Evolutionary conservation across 2,888 invertebrate species (phyloP).

Genomic region (Drosophila paucipuncta): DNA sequence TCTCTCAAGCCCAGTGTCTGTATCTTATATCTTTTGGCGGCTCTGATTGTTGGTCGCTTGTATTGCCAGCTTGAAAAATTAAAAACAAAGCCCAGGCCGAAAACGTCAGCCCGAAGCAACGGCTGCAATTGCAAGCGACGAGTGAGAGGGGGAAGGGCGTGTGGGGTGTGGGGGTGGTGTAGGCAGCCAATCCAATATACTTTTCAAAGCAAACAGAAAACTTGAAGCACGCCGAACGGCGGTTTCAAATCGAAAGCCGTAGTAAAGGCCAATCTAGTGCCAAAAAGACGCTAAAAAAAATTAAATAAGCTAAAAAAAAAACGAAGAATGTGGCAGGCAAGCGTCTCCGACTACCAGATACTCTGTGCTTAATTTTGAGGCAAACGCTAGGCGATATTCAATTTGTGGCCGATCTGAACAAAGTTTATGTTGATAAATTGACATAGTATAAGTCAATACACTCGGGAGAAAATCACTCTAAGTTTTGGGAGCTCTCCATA

Average conservation of each 20-base stretch:
- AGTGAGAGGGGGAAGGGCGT: background rate
- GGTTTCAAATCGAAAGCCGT: slow-evolving; percentile 46
- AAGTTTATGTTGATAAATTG: background rate
- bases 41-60: slow-evolving; percentile 42
- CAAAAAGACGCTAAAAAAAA: slow-evolving; percentile 44
- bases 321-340: background rate
- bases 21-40: background rate
- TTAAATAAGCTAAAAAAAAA: slow-evolving; percentile 3
- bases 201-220: slow-evolving; percentile 77
- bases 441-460: background rate
- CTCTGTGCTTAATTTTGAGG: slow-evolving; percentile 3
- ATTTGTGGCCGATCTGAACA: background rate
- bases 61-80: slow-evolving; percentile 44
- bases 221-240: slow-evolving; percentile 58
- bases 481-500: background rate
- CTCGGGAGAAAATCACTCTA: background rate
- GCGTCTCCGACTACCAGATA: background rate
- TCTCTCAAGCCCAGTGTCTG: background rate
- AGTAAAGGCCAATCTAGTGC: slow-evolving; percentile 55
- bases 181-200: slow-evolving; percentile 77
- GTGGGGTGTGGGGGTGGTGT: background rate
- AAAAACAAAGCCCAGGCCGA: slow-evolving; percentile 60
- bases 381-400: background rate
- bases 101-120: slow-evolving; percentile 50
- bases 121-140: slow-evolving; percentile 18